Percentiles rank a stretch among this genome's conserved stretches.
These are phyloP conservation scores for Schizotus pectinicornis DNA, from an alignment of 2,888 invertebrate species.

Conservation along the genomic window DNA sequence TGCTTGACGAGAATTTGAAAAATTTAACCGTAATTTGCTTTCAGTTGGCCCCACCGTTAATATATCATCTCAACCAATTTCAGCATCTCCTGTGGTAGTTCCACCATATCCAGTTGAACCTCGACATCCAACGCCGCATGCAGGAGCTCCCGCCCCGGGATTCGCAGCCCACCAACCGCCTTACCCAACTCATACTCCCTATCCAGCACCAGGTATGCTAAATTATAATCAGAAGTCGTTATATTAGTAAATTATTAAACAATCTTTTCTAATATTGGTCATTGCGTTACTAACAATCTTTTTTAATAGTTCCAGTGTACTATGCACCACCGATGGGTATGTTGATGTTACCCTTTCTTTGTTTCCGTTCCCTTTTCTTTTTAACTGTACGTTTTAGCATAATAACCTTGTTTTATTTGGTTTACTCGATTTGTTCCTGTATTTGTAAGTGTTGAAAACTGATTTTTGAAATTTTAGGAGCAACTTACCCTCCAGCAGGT, in stretches of 20 bases:
- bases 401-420: background rate
- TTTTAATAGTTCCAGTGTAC: constrained; percentile 14
- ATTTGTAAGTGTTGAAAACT: background rate
- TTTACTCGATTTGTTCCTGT: background rate
- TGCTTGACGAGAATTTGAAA: background rate
- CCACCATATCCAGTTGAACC: constrained; percentile 38
- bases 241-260: background rate
- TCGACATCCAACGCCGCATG: constrained; percentile 29
- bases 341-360: constrained; percentile 15
- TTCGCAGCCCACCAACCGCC: constrained; percentile 26
- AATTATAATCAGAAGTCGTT: no score
- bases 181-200: constrained; percentile 30
- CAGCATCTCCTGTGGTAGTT: constrained; percentile 29
- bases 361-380: constrained; percentile 5
- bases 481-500: background rate
- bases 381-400: background rate
- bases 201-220: constrained; percentile 28
- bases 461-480: background rate
- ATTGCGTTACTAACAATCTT: constrained; percentile 1
- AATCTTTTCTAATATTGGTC: background rate
- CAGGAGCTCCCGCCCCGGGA: constrained; percentile 24
- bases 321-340: constrained; percentile 33
- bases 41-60: constrained; percentile 26
- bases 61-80: constrained; percentile 31
- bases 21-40: constrained; percentile 1